These are phyloP conservation scores for Actinemys pallida DNA, from an alignment of 2,113 vertebrate species.

Conservation along the genomic window DNA sequence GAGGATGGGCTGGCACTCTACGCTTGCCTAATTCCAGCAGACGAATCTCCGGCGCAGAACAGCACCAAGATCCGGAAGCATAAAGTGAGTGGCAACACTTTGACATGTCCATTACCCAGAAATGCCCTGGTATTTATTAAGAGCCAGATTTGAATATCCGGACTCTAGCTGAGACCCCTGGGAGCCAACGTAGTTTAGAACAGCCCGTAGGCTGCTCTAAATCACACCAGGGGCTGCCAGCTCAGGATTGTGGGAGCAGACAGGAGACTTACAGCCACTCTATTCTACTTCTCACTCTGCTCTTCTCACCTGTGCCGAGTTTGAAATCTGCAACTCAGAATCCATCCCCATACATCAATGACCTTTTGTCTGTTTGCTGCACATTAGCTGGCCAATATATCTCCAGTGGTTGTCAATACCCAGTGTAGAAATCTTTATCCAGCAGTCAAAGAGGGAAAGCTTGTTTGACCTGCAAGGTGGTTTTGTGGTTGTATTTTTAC, in stretches of 20 bases:
- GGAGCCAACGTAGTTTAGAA: not conserved
- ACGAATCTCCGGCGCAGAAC: not conserved
- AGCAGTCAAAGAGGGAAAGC: not conserved
- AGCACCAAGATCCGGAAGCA: not conserved
- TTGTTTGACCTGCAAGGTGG: not conserved
- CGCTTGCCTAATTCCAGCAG: conserved; percentile 64
- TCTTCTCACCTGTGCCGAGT: not conserved
- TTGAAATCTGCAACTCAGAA: not conserved
- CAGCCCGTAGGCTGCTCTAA: not conserved
- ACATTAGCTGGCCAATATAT: not conserved
- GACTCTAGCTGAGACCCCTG: not conserved
- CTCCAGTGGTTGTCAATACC: not conserved
- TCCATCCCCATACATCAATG: not conserved
- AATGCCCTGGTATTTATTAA: rapidly evolving
- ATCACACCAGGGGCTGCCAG: not conserved
- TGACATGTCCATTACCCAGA: not conserved
- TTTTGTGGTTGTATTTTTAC: not conserved
- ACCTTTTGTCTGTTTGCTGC: not conserved
- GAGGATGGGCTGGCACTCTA: conserved; percentile 76
- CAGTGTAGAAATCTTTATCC: not conserved
- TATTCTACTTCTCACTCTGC: not conserved
- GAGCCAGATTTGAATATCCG: not conserved
- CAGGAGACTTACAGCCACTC: not conserved
- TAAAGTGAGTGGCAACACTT: conserved; percentile 57
- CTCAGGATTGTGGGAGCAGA: not conserved